These are phyloP conservation scores for Hybos culiciformis DNA, from an alignment of 2,888 invertebrate species.

Conservation along the genomic window DNA sequence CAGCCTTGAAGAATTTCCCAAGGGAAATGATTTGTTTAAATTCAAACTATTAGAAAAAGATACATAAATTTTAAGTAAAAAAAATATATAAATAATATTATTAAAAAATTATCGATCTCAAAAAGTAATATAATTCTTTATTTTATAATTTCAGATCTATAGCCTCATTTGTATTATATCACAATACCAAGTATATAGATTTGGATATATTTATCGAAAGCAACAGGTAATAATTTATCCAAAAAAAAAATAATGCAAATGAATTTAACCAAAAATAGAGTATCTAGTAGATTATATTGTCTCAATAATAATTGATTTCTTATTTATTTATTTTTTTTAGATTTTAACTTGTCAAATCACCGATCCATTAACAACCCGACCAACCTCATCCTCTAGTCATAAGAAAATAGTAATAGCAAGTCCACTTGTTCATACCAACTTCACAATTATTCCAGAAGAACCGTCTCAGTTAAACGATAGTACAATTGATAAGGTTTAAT, in stretches of 20 bases:
- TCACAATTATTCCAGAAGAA: slow-evolving; percentile 20
- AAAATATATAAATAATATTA: no score
- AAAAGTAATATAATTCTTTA: not conserved
- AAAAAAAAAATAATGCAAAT: no score
- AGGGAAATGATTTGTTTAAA: no score
- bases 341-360: slow-evolving; percentile 2
- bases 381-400: slow-evolving; percentile 11
- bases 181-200: slow-evolving; percentile 69
- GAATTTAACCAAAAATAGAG: no score
- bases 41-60: no score
- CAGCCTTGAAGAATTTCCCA: no score
- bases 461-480: slow-evolving; percentile 1
- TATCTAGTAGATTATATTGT: no score
- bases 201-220: slow-evolving; percentile 52
- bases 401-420: slow-evolving; percentile 12
- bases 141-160: slow-evolving; percentile 48
- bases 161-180: slow-evolving; percentile 72
- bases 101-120: not conserved
- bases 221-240: slow-evolving; percentile 12
- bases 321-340: not conserved
- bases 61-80: no score
- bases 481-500: no score
- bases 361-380: slow-evolving; percentile 2
- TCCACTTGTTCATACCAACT: slow-evolving; percentile 16
- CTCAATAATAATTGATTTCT: no score